Conservation (phyloP, 1,140 invertebrate genomes). For the Drosophila auraria region DNA sequence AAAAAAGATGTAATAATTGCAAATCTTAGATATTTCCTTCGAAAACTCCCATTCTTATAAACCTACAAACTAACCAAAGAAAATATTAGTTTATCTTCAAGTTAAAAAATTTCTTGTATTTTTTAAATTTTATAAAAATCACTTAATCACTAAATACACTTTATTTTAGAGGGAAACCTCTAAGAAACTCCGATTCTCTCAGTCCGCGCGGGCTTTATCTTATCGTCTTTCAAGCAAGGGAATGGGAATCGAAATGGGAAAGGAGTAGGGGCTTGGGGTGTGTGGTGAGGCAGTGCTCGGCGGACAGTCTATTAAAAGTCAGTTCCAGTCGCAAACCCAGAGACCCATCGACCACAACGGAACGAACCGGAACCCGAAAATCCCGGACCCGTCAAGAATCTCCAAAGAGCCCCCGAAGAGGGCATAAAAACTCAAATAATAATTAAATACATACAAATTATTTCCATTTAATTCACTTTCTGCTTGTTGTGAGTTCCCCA, state of each 20-base stretch:
- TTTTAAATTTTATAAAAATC: too few relatives aligned
- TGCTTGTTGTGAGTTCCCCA: slow-evolving; percentile 24
- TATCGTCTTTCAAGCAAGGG: slow-evolving; percentile 16
- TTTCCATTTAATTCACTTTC: slow-evolving; percentile 31
- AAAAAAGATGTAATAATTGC: background rate
- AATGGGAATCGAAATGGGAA: background rate
- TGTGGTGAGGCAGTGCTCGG: slow-evolving; percentile 1
- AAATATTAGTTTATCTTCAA: too few relatives aligned
- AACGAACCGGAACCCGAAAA: slow-evolving; percentile 10
- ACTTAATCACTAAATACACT: too few relatives aligned
- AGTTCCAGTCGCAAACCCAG: slow-evolving; percentile 25
- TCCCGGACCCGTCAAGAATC: slow-evolving; percentile 24
- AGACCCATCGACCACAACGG: slow-evolving; percentile 27
- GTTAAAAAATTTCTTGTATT: too few relatives aligned
- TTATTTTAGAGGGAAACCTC: background rate
- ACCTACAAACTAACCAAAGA: too few relatives aligned
- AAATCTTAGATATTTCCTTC: background rate
- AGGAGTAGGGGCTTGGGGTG: background rate
- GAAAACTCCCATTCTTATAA: background rate
- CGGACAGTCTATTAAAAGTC: slow-evolving; percentile 17
- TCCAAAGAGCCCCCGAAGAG: slow-evolving; percentile 13
- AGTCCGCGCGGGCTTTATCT: slow-evolving; percentile 31
- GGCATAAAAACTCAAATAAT: slow-evolving; percentile 6
- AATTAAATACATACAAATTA: slow-evolving; percentile 23
- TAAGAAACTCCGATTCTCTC: slow-evolving; percentile 13